Percentiles rank a stretch among this genome's conserved stretches.
Evolutionary conservation across 2,113 vertebrate species (phyloP).

Genomic region (Coracopsis vasa): DNA sequence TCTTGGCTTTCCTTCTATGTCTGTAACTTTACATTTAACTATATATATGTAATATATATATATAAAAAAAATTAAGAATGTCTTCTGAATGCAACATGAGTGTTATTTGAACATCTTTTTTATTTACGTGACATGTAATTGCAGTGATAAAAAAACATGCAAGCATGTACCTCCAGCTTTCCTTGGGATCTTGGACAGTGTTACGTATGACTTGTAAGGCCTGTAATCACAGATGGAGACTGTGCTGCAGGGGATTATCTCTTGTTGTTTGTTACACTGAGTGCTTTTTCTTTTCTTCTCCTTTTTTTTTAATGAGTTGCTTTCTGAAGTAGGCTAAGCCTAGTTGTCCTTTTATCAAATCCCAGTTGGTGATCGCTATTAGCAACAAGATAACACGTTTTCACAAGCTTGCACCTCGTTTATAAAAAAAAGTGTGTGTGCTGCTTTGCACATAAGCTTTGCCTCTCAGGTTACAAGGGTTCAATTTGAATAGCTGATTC

Average conservation of each 20-base stretch:
- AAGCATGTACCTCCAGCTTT: neutral
- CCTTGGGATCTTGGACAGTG: neutral
- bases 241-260: conserved; percentile 39
- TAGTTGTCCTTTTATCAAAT: conserved; percentile 60
- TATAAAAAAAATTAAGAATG: neutral
- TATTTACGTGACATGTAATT: neutral
- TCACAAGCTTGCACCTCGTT: conserved; percentile 41
- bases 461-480: neutral
- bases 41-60: neutral
- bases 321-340: conserved; percentile 33
- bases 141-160: neutral
- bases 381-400: conserved; percentile 32
- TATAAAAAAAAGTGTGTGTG: neutral
- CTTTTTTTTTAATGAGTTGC: conserved; percentile 24
- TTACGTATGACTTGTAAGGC: neutral
- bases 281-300: conserved; percentile 18
- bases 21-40: neutral
- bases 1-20: neutral
- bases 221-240: conserved; percentile 4
- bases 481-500: conserved; percentile 13
- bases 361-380: conserved; percentile 47
- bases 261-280: conserved; percentile 28
- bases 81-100: neutral
- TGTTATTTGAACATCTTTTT: neutral
- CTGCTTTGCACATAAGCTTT: neutral